Evolutionary conservation across 2,113 vertebrate genomes (phyloP).

Genomic region (Mormoops blainvillei): DNA sequence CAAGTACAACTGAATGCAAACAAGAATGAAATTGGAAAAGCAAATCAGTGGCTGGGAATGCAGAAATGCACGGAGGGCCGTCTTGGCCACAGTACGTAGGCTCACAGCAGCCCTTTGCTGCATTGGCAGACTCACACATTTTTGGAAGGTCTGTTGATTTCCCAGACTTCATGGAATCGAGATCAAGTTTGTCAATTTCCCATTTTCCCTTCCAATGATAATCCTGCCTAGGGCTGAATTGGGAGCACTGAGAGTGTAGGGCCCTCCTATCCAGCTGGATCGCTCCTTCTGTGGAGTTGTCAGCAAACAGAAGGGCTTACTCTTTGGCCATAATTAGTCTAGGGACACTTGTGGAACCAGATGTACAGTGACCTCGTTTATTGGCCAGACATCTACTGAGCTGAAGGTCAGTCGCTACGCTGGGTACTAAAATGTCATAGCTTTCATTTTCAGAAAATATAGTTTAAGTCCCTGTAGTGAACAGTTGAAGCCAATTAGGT

Average conservation of each 20-base stretch:
- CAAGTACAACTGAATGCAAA: slow-evolving; percentile 40
- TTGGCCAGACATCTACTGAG: neutral
- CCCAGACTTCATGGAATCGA: slow-evolving; percentile 61
- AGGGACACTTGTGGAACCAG: neutral
- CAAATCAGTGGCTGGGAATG: slow-evolving; percentile 5
- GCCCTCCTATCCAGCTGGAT: neutral
- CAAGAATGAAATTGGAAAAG: slow-evolving; percentile 42
- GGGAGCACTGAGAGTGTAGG: neutral
- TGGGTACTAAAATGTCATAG: neutral
- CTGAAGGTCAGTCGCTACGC: neutral
- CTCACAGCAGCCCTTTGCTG: neutral
- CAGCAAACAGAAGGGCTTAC: neutral
- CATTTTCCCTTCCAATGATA: slow-evolving; percentile 3
- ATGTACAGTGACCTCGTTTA: neutral
- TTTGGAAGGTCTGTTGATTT: slow-evolving; percentile 70
- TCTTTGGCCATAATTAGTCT: neutral
- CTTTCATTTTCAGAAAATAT: neutral
- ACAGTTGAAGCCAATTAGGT: neutral
- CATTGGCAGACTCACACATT: slow-evolving; percentile 50
- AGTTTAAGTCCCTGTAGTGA: neutral
- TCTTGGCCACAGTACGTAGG: neutral
- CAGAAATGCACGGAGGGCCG: neutral
- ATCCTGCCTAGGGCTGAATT: neutral
- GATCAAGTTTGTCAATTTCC: slow-evolving; percentile 23
- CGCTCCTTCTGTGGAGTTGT: neutral